phyloP scores from a whole-genome alignment of 2,797 vertebrate species.

The Galago senegalensis region DNA sequence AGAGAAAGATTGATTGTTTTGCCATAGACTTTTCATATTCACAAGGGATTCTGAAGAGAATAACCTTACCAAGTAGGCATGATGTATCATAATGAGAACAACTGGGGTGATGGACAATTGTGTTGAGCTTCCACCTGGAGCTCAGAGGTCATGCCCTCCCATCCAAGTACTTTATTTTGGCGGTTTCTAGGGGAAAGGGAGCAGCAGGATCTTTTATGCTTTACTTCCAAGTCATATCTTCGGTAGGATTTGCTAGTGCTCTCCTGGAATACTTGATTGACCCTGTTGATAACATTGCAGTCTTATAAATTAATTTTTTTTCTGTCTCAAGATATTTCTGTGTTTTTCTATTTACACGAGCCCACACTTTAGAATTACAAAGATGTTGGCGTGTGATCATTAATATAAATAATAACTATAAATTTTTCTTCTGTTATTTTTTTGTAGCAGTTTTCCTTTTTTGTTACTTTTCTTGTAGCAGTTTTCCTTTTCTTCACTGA shows the following conservation, averaged over 20 bases:
- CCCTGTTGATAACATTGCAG: background rate
- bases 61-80: background rate
- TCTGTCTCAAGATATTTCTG: background rate
- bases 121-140: background rate
- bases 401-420: conserved; percentile 7
- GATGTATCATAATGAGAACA: background rate
- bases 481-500: conserved; percentile 36
- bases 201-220: background rate
- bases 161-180: background rate
- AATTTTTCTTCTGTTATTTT: background rate
- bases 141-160: background rate
- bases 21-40: background rate
- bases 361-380: conserved; percentile 6
- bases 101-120: background rate
- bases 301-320: background rate
- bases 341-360: background rate
- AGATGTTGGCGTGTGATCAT: background rate
- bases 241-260: background rate
- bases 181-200: background rate
- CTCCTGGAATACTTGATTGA: background rate
- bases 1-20: background rate
- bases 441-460: conserved; percentile 21
- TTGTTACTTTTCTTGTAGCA: background rate
- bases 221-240: background rate
- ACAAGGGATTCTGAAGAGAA: background rate